Evolutionary conservation across 2,113 vertebrate genomes (phyloP).

Genomic region (Scalopus aquaticus): DNA sequence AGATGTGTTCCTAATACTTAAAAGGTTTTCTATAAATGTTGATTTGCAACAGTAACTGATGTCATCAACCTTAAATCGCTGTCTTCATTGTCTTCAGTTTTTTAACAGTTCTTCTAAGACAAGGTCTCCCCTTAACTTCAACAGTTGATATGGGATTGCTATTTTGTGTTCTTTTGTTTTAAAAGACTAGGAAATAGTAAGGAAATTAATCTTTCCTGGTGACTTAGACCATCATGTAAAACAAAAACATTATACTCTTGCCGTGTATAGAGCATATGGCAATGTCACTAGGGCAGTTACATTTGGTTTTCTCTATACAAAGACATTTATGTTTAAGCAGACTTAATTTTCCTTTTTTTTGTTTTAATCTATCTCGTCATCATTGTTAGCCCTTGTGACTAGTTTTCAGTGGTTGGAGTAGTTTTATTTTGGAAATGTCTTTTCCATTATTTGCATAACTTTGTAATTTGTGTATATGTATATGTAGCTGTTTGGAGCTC

Average conservation of each 20-base stretch:
- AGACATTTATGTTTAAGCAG: neutral
- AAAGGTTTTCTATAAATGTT: neutral
- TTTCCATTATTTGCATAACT: neutral
- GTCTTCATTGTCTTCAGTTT: neutral
- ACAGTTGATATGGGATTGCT: neutral
- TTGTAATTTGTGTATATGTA: neutral
- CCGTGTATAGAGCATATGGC: neutral
- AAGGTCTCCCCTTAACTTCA: neutral
- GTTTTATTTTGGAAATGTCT: constrained; percentile 21
- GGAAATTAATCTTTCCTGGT: constrained; percentile 4
- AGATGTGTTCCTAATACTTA: neutral
- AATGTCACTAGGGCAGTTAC: neutral
- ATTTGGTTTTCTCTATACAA: neutral
- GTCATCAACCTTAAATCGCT: neutral
- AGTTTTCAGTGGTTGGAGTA: neutral
- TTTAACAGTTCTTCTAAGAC: neutral
- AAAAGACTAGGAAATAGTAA: neutral
- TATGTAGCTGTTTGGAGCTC: neutral
- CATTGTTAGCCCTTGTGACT: neutral
- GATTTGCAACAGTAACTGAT: neutral
- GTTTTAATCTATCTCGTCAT: neutral
- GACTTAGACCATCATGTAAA: neutral
- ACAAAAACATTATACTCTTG: neutral
- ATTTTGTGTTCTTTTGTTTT: neutral
- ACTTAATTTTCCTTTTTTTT: neutral